These are phyloP conservation scores for Neosilurus hyrtlii DNA, from an alignment of 2,797 vertebrate species.

Conservation along the genomic window DNA sequence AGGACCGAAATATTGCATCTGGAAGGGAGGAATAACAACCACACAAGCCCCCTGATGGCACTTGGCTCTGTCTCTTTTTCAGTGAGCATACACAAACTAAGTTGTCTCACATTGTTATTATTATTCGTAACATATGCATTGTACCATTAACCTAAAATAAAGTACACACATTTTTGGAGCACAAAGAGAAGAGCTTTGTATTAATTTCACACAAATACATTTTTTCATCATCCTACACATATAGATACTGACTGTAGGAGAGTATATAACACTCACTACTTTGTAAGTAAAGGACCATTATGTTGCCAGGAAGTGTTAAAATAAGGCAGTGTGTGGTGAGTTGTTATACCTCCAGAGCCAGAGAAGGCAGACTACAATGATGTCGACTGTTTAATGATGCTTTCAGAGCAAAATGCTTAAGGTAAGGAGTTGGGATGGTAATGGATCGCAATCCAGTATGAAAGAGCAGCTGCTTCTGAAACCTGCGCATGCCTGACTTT, in stretches of 20 bases:
- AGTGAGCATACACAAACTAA: conserved; percentile 21
- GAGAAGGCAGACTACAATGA: conserved; percentile 39
- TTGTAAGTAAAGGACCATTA: not conserved
- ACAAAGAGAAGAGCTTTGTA: not conserved
- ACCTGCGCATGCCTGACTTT: conserved; percentile 6
- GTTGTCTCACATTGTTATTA: conserved; percentile 1
- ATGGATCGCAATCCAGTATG: not conserved
- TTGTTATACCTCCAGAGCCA: conserved; percentile 39
- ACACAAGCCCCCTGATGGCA: conserved; percentile 34
- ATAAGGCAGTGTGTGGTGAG: conserved; percentile 14
- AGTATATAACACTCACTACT: not conserved
- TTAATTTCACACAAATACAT: not conserved
- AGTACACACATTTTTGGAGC: not conserved
- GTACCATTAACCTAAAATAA: not conserved
- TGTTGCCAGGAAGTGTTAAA: not conserved
- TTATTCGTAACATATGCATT: not conserved
- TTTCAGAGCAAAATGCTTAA: conserved; percentile 12
- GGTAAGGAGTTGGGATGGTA: not conserved
- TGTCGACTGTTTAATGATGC: conserved; percentile 3
- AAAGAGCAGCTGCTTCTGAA: conserved; percentile 14
- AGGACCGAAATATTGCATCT: conserved; percentile 61
- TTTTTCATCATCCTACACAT: not conserved
- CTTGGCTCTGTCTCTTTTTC: conserved; percentile 28
- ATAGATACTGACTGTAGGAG: not conserved
- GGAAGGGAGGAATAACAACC: conserved; percentile 50